phyloP scores from a whole-genome alignment of 2,888 invertebrate genomes.

The Lasioglossum morio region DNA sequence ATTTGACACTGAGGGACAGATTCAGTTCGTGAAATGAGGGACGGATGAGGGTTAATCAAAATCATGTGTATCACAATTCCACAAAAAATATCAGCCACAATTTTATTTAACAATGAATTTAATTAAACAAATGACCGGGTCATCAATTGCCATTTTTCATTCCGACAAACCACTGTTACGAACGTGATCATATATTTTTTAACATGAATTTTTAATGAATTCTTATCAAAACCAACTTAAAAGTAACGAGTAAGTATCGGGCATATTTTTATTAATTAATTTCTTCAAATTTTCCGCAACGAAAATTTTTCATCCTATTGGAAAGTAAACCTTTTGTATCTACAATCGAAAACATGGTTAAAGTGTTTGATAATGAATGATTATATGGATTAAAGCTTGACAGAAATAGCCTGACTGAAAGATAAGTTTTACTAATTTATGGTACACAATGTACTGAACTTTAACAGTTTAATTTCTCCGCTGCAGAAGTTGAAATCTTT shows the following conservation, averaged over 20 bases:
- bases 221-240: neutral
- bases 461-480: neutral
- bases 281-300: too few species aligned
- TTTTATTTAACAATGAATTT: neutral
- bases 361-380: too few species aligned
- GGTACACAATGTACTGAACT: neutral
- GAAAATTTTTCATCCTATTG: too few species aligned
- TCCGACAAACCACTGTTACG: neutral
- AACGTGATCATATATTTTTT: neutral
- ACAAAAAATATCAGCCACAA: neutral
- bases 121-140: neutral
- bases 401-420: too few species aligned
- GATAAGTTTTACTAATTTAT: too few species aligned
- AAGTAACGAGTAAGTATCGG: neutral
- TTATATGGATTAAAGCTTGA: too few species aligned
- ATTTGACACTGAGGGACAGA: too few species aligned
- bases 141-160: neutral
- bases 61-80: neutral
- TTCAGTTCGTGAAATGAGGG: too few species aligned
- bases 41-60: neutral
- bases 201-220: too few species aligned
- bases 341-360: too few species aligned
- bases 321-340: too few species aligned
- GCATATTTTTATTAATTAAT: too few species aligned
- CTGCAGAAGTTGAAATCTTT: neutral